Conservation (phyloP, 2,113 vertebrate species). For the Peromyscus leucopus region DNA sequence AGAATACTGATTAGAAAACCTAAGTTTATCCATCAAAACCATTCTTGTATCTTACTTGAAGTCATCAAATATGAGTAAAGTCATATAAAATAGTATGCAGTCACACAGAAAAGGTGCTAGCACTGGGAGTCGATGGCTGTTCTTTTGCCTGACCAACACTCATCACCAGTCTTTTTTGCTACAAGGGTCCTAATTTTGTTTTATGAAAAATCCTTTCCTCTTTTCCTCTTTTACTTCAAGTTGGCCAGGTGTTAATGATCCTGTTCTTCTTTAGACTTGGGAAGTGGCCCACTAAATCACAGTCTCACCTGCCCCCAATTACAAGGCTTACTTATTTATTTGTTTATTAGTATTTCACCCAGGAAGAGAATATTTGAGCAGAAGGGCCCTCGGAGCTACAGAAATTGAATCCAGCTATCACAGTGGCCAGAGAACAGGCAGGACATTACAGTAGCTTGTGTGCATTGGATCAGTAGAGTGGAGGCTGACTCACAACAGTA, state of each 20-base stretch:
- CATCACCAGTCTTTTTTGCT: not conserved
- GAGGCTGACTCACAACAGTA: not conserved
- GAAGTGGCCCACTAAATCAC: not conserved
- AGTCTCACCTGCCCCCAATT: not conserved
- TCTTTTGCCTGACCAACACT: not conserved
- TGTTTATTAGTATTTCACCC: not conserved
- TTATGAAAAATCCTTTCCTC: not conserved
- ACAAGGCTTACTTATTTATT: not conserved
- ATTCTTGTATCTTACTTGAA: not conserved
- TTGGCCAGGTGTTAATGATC: not conserved
- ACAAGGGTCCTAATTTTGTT: not conserved
- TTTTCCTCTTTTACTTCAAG: not conserved
- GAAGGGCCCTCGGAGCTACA: not conserved
- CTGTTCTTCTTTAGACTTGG: not conserved
- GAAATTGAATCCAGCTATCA: not conserved
- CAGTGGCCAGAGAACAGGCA: not conserved
- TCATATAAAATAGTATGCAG: not conserved
- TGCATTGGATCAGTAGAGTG: not conserved
- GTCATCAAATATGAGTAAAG: slow-evolving; percentile 11
- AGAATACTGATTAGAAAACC: slow-evolving; percentile 20
- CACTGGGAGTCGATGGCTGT: not conserved
- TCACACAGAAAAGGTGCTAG: not conserved
- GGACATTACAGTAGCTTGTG: not conserved
- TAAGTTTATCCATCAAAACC: not conserved
- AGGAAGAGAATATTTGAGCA: not conserved